Conservation (phyloP, 2,797 vertebrate species). For the Etheostoma nigrum region DNA sequence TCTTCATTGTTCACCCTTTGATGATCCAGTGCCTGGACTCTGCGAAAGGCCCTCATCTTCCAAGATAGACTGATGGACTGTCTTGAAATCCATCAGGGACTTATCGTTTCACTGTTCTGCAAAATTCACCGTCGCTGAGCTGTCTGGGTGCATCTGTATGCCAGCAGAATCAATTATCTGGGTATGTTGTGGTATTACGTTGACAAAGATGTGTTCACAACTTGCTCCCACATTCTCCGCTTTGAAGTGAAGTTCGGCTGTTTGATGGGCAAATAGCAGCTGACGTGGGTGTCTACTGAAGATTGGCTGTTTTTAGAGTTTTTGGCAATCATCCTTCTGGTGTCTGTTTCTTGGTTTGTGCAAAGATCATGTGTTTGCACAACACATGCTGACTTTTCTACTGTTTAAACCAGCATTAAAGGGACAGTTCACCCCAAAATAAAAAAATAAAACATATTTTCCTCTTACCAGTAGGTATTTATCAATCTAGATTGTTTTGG, state of each 20-base stretch:
- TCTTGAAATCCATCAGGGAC: slow-evolving; percentile 50
- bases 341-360: slow-evolving; percentile 20
- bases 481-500: too few relatives aligned
- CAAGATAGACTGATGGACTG: slow-evolving; percentile 24
- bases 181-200: slow-evolving; percentile 52
- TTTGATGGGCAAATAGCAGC: slow-evolving; percentile 60
- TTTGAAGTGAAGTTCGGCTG: slow-evolving; percentile 64
- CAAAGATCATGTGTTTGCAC: slow-evolving; percentile 22
- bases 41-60: slow-evolving; percentile 34
- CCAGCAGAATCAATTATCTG: slow-evolving; percentile 66
- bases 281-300: slow-evolving; percentile 30
- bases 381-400: slow-evolving; percentile 16
- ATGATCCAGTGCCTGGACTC: slow-evolving; percentile 49
- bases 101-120: slow-evolving; percentile 26
- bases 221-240: slow-evolving; percentile 38
- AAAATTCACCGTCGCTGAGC: slow-evolving; percentile 24
- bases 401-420: slow-evolving; percentile 10
- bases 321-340: slow-evolving; percentile 12
- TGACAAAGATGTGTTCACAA: slow-evolving; percentile 56
- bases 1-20: slow-evolving; percentile 52
- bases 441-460: too few relatives aligned
- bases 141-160: slow-evolving; percentile 43
- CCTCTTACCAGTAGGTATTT: too few relatives aligned
- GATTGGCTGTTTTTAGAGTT: slow-evolving; percentile 44
- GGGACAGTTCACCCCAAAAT: too few relatives aligned